Percentiles rank a stretch among this genome's conserved stretches.
Evolutionary conservation across 2,888 invertebrate genomes (phyloP).

Genomic region (Zootermopsis nevadensis): DNA sequence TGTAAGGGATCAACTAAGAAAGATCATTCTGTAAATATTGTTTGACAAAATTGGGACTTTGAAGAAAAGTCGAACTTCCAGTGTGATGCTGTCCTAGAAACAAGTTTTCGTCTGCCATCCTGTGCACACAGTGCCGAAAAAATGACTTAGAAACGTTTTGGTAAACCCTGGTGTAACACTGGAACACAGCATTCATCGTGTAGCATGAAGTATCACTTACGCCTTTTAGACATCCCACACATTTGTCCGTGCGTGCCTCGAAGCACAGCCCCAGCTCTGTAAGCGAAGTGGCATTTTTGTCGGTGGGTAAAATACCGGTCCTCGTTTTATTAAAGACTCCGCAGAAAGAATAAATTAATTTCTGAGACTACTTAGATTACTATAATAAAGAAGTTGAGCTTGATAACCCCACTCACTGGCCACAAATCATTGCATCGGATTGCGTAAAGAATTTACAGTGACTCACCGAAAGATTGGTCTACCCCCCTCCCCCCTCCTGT

Average conservation of each 20-base stretch:
- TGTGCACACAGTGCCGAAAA: no score
- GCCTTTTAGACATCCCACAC: background rate
- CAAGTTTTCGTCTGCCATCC: no score
- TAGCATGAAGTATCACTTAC: background rate
- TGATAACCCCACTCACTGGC: background rate
- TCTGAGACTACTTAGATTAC: conserved; percentile 18
- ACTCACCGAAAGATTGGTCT: background rate
- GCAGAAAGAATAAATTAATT: conserved; percentile 11
- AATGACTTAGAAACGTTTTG: no score
- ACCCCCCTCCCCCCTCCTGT: no score
- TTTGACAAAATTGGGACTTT: no score
- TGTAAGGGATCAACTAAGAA: no score
- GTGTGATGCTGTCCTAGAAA: no score
- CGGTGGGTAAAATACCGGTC: background rate
- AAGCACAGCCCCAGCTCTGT: no score
- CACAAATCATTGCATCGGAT: background rate
- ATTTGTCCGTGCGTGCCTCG: background rate
- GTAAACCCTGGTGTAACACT: no score
- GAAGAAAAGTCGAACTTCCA: no score
- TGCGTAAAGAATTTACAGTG: background rate
- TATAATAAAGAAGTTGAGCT: background rate
- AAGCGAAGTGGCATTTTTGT: background rate
- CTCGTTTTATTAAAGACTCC: conserved; percentile 5
- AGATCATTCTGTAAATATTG: no score
- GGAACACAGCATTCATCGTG: background rate